These are phyloP conservation scores for Pilophorus perplexus DNA, from an alignment of 2,888 invertebrate genomes.

Conservation along the genomic window DNA sequence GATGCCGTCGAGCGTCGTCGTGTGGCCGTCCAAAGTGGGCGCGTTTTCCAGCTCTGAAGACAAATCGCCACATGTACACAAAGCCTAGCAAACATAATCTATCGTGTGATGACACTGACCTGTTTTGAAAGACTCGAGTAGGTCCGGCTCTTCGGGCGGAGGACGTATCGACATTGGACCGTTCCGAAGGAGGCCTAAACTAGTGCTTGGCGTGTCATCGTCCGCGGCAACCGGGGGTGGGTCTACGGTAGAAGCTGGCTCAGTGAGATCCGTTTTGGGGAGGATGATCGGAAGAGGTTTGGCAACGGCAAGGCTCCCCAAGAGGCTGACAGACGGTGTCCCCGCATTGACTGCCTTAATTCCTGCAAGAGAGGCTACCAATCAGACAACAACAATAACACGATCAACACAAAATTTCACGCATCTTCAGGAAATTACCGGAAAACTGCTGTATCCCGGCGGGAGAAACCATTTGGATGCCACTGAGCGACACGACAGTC, in stretches of 20 bases:
- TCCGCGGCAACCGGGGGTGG: not conserved
- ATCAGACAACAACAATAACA: too few species aligned
- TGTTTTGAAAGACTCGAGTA: constrained; percentile 27
- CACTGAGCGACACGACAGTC: constrained; percentile 30
- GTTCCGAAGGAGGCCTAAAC: not conserved
- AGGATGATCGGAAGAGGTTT: constrained; percentile 3
- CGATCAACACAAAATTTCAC: too few species aligned
- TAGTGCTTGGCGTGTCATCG: not conserved
- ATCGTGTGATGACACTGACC: not conserved
- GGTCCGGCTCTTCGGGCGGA: not conserved
- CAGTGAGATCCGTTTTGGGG: not conserved
- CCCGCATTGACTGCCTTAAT: not conserved
- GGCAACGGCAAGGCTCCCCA: not conserved
- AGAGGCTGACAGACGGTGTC: too few species aligned
- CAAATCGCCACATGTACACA: not conserved
- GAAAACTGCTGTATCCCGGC: not conserved
- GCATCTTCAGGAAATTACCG: too few species aligned
- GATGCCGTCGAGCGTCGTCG: constrained; percentile 32
- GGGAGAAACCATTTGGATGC: constrained; percentile 12
- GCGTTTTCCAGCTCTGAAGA: constrained; percentile 26
- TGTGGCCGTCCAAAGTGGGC: constrained; percentile 32
- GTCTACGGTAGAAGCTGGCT: not conserved
- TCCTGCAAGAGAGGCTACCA: not conserved
- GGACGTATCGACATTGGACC: not conserved
- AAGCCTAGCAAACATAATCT: not conserved